phyloP scores from a whole-genome alignment of 2,113 vertebrate genomes.

The Machaerirhynchus nigripectus region DNA sequence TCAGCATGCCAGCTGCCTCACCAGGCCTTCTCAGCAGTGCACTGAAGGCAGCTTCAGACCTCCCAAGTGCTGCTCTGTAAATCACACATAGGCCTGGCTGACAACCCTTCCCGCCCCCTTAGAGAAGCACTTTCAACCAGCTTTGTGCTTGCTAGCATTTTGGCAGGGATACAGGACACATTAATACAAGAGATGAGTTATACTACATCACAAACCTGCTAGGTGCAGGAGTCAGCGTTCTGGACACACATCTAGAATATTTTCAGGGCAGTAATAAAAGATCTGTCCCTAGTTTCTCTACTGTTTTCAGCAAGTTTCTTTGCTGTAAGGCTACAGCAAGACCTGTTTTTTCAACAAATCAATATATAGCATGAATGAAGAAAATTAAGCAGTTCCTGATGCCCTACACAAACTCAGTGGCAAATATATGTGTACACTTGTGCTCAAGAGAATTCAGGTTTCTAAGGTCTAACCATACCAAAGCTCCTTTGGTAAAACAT shows the following conservation, averaged over 20 bases:
- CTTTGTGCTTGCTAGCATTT: not conserved
- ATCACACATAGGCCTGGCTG: not conserved
- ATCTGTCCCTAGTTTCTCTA: not conserved
- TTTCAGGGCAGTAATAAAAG: not conserved
- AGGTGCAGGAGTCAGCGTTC: not conserved
- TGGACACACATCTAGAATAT: not conserved
- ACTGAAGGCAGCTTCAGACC: not conserved
- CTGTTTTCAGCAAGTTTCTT: not conserved
- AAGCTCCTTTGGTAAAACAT: not conserved
- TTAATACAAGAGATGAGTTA: not conserved
- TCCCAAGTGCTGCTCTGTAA: not conserved
- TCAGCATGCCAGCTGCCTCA: not conserved
- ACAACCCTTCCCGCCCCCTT: accelerated
- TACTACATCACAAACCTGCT: not conserved
- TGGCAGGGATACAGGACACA: not conserved
- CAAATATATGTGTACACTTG: accelerated
- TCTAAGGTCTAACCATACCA: not conserved
- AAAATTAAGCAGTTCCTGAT: not conserved
- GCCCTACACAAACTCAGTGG: not conserved
- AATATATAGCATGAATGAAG: not conserved
- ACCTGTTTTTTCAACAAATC: not conserved
- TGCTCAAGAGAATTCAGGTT: not conserved
- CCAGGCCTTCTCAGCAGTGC: not conserved
- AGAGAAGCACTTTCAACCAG: not conserved
- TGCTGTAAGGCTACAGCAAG: not conserved